A percentile compares a stretch with the other conserved stretches of the same genome.
Conservation (phyloP, 2,888 invertebrate species). For the Drosophila hamatofila region DNA sequence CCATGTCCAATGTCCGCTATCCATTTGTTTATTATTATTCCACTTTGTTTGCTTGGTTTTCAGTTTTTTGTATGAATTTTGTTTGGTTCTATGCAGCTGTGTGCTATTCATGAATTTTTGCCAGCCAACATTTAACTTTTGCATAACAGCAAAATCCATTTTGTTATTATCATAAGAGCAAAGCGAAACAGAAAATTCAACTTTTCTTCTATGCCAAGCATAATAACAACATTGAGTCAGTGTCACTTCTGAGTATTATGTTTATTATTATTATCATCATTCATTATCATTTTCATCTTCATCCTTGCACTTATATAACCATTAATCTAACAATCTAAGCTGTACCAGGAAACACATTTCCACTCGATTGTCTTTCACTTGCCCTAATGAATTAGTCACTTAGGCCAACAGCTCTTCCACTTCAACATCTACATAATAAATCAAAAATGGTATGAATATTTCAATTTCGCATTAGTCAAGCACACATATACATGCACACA, state of each 20-base stretch:
- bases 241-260: not conserved
- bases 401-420: constrained; percentile 1
- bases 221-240: not conserved
- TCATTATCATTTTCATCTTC: not conserved
- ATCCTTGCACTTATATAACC: not conserved
- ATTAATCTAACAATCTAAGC: not conserved
- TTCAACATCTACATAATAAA: not conserved
- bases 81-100: constrained; percentile 22
- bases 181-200: not conserved
- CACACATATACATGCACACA: not conserved
- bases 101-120: constrained; percentile 2
- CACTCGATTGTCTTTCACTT: not conserved
- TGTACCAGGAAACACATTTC: not conserved
- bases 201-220: not conserved
- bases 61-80: not conserved
- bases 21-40: not conserved
- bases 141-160: too few species aligned
- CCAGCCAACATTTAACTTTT: not conserved
- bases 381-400: constrained; percentile 3
- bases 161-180: not conserved
- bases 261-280: not conserved
- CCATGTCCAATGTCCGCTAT: too few species aligned
- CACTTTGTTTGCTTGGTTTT: constrained; percentile 51
- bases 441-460: constrained; percentile 9
- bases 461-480: not conserved